Base-by-base conservation (phyloP, 2,113 vertebrate species). In the Callopanchax toddi region DNA sequence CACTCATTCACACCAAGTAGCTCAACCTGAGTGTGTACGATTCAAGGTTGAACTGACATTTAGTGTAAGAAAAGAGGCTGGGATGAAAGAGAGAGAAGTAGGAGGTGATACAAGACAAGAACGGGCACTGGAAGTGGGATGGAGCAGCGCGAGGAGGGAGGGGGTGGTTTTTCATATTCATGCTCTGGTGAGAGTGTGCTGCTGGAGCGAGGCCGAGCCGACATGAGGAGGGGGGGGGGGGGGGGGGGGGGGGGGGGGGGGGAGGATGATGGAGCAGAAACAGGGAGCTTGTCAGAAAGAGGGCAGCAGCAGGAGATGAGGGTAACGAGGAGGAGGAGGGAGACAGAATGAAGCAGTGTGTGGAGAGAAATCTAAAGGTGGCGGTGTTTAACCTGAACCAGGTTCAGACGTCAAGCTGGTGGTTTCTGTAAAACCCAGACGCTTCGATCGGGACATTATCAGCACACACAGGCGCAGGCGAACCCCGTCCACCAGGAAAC, bases 241-340 rank as follows among this genome's bases (percentile, higher is more conserved):
- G 64, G 45, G 65, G 53, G 42, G 10, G 20, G 74, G 52, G 45
- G 70, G 59, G 60, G 64, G 55, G 37, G 37, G 40, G 71, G 52
- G 43, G 67, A 56, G 76, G 52, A 80, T 72, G 81, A 81, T 60
- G 79, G 75, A 81, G 74, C 79, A 80, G 86, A 82, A 88, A 86
- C 74, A 84, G 64, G 76, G 50, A 84, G 75, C 74, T 82, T 76
- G 83, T 84, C 81, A 81, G 60, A 71, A 79, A 71, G 56, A 65
- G 74, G 65, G 75, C 69, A 75, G 75, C 59, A 61, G 74, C 58
- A 51, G 79, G 56, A 78, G 71, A 84, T 18, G 71, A 78, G 73
- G 78, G 64, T 58, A 76, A 71, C 56, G 58, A 78, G 58, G 15
- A 48, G 63, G 61, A 72, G 48, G 55, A 18, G 34, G 42, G 44